phyloP scores from a whole-genome alignment of 1,140 invertebrate species.

The Brachionus angularis region DNA sequence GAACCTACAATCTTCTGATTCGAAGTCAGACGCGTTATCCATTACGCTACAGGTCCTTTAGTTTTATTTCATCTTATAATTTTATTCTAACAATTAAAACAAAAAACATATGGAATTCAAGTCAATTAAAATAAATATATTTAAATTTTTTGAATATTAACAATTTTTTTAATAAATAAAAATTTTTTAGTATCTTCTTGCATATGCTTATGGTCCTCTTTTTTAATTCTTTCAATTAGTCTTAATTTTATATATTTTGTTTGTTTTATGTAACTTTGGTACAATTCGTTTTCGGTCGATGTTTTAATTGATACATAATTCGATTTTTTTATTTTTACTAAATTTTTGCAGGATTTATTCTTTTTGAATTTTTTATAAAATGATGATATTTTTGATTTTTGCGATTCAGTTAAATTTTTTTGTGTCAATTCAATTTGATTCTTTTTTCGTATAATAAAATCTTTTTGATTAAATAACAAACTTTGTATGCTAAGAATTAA shows the following conservation, averaged over 20 bases:
- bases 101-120: no score
- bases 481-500: neutral
- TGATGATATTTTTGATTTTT: slow-evolving; percentile 8
- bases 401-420: neutral
- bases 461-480: neutral
- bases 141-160: slow-evolving; percentile 28
- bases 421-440: slow-evolving; percentile 11
- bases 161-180: slow-evolving; percentile 13
- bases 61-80: neutral
- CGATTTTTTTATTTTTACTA: neutral
- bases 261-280: neutral
- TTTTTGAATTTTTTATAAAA: neutral
- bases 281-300: neutral
- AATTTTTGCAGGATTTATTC: neutral
- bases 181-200: neutral
- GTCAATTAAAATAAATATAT: no score
- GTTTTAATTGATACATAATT: neutral
- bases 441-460: slow-evolving; percentile 14
- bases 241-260: neutral
- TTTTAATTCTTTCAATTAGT: neutral
- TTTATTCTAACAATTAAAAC: neutral
- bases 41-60: slow-evolving; percentile 69
- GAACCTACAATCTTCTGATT: slow-evolving; percentile 85
- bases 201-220: neutral
- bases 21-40: slow-evolving; percentile 86